Conservation (phyloP, 2,797 vertebrate species). For the Anabacerthia variegaticeps region DNA sequence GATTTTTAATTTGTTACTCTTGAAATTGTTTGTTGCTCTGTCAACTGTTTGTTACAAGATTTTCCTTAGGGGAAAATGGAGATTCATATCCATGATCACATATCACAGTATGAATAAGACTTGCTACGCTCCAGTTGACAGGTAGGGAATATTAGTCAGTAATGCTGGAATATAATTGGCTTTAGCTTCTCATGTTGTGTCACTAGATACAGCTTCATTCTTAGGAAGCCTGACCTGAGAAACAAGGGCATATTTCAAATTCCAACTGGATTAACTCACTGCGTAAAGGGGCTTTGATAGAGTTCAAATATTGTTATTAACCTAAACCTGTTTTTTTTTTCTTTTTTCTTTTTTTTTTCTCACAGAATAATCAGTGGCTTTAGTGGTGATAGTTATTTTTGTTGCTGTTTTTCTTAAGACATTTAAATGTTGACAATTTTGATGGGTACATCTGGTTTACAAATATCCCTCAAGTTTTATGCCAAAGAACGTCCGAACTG, state of each 20-base stretch:
- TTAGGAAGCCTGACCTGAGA: constrained; percentile 31
- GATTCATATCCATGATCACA: constrained; percentile 2
- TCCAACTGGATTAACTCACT: constrained; percentile 37
- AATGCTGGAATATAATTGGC: constrained; percentile 58
- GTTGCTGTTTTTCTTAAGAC: constrained; percentile 1
- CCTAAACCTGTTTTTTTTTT: not conserved
- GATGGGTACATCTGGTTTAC: not conserved
- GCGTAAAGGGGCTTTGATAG: constrained; percentile 2
- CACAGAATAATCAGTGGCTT: not conserved
- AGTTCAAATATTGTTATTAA: constrained; percentile 14
- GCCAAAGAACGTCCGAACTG: not conserved
- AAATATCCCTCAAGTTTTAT: constrained; percentile 9
- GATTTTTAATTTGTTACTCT: constrained; percentile 54
- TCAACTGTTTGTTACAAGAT: constrained; percentile 40
- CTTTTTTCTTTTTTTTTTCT: too few species aligned
- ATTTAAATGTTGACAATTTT: not conserved
- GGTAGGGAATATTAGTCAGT: constrained; percentile 30
- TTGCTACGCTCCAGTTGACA: constrained; percentile 39
- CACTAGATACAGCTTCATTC: constrained; percentile 37
- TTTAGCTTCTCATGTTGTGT: constrained; percentile 31
- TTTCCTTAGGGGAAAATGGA: constrained; percentile 57
- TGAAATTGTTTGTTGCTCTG: constrained; percentile 21
- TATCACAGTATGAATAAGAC: constrained; percentile 36
- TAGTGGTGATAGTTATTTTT: not conserved
- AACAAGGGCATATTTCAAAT: constrained; percentile 60